Conservation (phyloP, 2,888 invertebrate species). For the Hedya salicella region DNA sequence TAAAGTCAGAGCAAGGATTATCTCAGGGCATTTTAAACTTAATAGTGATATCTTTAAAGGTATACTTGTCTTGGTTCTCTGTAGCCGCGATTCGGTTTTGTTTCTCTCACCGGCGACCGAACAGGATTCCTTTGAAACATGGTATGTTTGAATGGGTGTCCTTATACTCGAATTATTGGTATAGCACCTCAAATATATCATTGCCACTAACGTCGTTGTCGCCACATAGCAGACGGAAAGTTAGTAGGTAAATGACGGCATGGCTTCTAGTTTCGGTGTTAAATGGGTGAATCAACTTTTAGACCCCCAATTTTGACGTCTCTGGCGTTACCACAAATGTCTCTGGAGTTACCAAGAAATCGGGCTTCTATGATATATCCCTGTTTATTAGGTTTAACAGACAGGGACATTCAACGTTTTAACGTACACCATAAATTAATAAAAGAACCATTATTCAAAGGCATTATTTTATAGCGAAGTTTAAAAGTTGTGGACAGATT, state of each 20-base stretch:
- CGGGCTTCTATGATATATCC: no score
- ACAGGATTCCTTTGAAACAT: conserved; percentile 70
- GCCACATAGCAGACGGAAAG: background rate
- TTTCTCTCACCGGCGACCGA: conserved; percentile 61
- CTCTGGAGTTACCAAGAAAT: no score
- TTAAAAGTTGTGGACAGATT: no score
- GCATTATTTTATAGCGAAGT: no score
- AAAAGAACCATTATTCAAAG: no score
- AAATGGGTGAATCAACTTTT: no score
- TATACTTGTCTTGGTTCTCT: conserved; percentile 13
- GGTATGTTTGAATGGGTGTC: conserved; percentile 64
- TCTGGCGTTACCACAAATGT: no score
- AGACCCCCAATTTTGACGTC: no score
- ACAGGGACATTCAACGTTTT: no score
- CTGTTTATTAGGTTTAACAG: no score
- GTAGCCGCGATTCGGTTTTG: conserved; percentile 53
- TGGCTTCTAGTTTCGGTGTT: conserved; percentile 5
- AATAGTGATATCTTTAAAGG: conserved; percentile 5
- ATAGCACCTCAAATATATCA: conserved; percentile 12
- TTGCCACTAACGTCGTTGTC: background rate
- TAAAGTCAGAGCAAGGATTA: background rate
- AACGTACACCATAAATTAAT: no score
- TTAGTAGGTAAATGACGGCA: background rate
- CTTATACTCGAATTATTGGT: conserved; percentile 65
- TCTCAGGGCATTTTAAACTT: conserved; percentile 14